phyloP scores from a whole-genome alignment of 2,113 vertebrate genomes.

The Daphoenositta chrysoptera region DNA sequence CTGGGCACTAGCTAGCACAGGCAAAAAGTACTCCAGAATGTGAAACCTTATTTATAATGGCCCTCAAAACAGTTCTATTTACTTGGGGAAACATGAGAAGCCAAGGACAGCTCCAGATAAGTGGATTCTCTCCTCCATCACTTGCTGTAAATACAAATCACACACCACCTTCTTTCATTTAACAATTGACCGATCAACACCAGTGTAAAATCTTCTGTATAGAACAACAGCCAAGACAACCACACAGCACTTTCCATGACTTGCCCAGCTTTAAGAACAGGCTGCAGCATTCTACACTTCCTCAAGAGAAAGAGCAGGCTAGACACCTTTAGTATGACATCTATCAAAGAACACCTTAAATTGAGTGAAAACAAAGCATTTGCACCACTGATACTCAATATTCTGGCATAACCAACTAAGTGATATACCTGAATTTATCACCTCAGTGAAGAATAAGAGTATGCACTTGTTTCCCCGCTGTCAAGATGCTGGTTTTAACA shows the following conservation, averaged over 20 bases:
- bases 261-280: neutral
- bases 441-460: neutral
- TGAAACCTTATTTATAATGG: neutral
- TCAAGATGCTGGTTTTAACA: neutral
- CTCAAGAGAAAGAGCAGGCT: neutral
- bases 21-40: neutral
- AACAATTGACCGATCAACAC: neutral
- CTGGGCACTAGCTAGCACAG: neutral
- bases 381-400: neutral
- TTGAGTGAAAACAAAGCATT: neutral
- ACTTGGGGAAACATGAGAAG: neutral
- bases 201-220: neutral
- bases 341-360: neutral
- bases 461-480: neutral
- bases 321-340: neutral
- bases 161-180: neutral
- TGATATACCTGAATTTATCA: neutral
- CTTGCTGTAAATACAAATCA: neutral
- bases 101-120: neutral
- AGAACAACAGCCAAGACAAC: neutral
- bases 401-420: neutral
- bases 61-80: neutral
- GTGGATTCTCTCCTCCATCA: neutral
- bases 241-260: neutral
- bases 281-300: neutral